These are phyloP conservation scores for Myiopsitta monachus DNA, from an alignment of 2,113 vertebrate genomes.

Conservation along the genomic window DNA sequence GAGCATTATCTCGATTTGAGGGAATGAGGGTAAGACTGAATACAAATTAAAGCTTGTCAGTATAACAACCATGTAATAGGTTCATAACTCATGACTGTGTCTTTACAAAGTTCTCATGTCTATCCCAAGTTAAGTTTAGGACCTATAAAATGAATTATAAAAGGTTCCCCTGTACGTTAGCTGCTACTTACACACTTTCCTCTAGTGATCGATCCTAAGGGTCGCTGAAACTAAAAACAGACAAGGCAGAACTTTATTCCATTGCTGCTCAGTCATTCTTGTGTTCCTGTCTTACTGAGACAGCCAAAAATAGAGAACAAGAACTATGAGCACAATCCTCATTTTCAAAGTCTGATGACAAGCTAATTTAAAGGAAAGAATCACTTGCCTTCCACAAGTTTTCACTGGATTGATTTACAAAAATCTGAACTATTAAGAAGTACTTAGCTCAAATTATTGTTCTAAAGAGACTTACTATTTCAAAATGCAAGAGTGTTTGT, in stretches of 20 bases:
- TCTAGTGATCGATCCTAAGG: rapidly evolving
- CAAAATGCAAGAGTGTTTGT: neutral
- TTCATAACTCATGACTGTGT: neutral
- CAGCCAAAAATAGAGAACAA: neutral
- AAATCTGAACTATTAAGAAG: neutral
- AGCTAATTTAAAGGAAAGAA: neutral
- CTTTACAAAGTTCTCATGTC: neutral
- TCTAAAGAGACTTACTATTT: neutral
- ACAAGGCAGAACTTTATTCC: neutral
- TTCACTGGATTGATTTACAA: neutral
- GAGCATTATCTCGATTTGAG: constrained; percentile 92
- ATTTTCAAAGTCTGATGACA: neutral
- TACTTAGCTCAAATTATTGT: neutral
- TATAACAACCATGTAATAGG: neutral
- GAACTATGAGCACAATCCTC: neutral
- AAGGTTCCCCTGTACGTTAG: neutral
- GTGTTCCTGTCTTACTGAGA: neutral
- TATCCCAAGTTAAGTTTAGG: neutral
- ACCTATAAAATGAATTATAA: neutral
- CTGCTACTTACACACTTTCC: neutral
- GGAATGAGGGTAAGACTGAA: constrained; percentile 89
- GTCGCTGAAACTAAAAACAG: neutral
- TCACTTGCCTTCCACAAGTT: neutral
- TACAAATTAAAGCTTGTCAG: neutral
- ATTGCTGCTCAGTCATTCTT: neutral